Conservation (phyloP, 2,888 invertebrate genomes). For the Polyommatus icarus region DNA sequence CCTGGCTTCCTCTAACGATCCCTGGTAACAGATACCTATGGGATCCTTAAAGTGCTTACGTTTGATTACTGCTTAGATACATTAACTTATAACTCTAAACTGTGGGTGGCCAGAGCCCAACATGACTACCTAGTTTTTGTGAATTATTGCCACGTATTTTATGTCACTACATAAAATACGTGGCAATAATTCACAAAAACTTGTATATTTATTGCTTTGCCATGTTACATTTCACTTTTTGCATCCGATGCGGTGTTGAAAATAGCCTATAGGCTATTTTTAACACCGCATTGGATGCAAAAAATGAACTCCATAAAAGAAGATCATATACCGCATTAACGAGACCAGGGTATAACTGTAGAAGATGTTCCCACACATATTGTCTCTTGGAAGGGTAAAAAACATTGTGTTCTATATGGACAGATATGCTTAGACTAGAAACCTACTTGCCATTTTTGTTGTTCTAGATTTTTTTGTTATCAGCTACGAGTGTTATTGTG, state of each 20-base stretch:
- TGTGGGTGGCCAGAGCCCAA: too few species aligned
- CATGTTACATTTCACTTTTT: background rate
- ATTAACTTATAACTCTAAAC: too few species aligned
- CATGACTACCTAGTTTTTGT: too few species aligned
- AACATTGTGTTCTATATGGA: conserved; percentile 10
- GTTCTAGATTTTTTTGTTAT: conserved; percentile 9
- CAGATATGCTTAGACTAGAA: conserved; percentile 5
- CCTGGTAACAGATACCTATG: too few species aligned
- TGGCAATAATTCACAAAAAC: background rate
- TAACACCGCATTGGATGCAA: background rate
- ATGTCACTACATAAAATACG: background rate
- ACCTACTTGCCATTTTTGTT: conserved; percentile 13
- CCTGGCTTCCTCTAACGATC: too few species aligned
- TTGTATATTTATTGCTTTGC: background rate
- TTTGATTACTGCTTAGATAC: too few species aligned
- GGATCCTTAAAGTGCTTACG: too few species aligned
- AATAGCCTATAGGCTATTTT: background rate
- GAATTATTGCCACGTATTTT: too few species aligned
- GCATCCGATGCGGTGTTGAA: background rate
- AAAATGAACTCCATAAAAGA: conserved; percentile 3
- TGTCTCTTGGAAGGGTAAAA: background rate
- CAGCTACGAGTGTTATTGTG: background rate
- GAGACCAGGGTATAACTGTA: conserved; percentile 11
- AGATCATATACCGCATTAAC: background rate
- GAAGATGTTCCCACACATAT: conserved; percentile 8